These are phyloP conservation scores for Drosophila koepferae DNA, from an alignment of 2,888 invertebrate genomes.

Conservation along the genomic window DNA sequence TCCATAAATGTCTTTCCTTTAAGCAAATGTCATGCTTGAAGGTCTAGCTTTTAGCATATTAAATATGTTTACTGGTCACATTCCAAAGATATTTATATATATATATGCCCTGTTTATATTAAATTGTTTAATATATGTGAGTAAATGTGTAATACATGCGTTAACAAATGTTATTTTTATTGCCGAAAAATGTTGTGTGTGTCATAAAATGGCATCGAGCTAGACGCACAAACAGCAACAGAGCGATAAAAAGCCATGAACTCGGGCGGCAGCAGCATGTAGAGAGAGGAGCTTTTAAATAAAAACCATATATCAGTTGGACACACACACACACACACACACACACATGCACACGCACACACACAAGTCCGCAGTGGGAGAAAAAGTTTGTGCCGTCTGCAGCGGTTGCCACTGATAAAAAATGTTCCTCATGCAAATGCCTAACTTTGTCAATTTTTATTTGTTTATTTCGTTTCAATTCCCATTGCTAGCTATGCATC, in stretches of 20 bases:
- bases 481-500: slow-evolving; percentile 7
- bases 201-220: slow-evolving; percentile 56
- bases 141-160: slow-evolving; percentile 42
- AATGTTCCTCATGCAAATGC: slow-evolving; percentile 51
- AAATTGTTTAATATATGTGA: slow-evolving; percentile 9
- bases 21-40: background rate
- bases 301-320: slow-evolving; percentile 53
- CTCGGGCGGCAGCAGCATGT: background rate
- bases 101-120: background rate
- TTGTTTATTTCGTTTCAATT: slow-evolving; percentile 47
- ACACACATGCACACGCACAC: slow-evolving; percentile 6
- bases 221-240: slow-evolving; percentile 40
- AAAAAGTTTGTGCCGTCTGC: slow-evolving; percentile 37
- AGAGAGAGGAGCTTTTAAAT: slow-evolving; percentile 33
- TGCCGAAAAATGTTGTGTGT: slow-evolving; percentile 58
- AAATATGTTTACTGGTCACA: slow-evolving; percentile 5
- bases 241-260: slow-evolving; percentile 40
- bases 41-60: slow-evolving; percentile 14
- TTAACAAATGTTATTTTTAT: slow-evolving; percentile 64
- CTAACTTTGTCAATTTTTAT: slow-evolving; percentile 61
- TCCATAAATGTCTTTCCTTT: background rate
- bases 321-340: slow-evolving; percentile 16
- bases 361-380: slow-evolving; percentile 9
- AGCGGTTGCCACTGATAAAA: slow-evolving; percentile 47
- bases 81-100: background rate